A percentile compares a stretch with the other conserved stretches of the same genome.
Conservation (phyloP, 2,113 vertebrate species). For the Hystrix brachyura region DNA sequence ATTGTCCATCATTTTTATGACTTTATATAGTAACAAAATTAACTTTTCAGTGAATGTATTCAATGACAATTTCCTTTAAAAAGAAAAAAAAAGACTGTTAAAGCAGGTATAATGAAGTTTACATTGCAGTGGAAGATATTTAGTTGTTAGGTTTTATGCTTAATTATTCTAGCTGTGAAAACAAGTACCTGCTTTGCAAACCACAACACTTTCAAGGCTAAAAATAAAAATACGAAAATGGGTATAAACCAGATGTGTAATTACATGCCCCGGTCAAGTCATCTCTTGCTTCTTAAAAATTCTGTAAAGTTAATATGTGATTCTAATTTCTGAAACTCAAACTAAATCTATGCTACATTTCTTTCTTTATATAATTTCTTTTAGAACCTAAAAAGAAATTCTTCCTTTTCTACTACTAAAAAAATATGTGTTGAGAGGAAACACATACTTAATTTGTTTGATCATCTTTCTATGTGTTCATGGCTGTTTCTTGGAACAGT, state of each 20-base stretch:
- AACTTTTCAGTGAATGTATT: slow-evolving; percentile 45
- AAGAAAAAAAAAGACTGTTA: not conserved
- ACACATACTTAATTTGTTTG: not conserved
- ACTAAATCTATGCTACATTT: not conserved
- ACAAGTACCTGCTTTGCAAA: slow-evolving; percentile 67
- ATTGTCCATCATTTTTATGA: slow-evolving; percentile 33
- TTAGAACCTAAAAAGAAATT: not conserved
- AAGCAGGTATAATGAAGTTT: slow-evolving; percentile 5
- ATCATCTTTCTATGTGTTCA: not conserved
- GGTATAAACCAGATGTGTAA: slow-evolving; percentile 31
- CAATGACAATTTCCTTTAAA: not conserved
- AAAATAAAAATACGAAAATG: slow-evolving; percentile 46
- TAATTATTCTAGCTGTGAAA: slow-evolving; percentile 63
- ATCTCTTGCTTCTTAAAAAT: not conserved
- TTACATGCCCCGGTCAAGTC: not conserved
- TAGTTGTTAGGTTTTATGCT: slow-evolving; percentile 43
- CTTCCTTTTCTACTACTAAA: not conserved
- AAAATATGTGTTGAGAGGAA: not conserved
- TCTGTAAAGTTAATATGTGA: not conserved
- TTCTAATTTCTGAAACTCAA: slow-evolving; percentile 20
- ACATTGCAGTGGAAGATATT: slow-evolving; percentile 14
- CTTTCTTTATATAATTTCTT: slow-evolving; percentile 34
- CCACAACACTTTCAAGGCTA: slow-evolving; percentile 18
- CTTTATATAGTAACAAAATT: slow-evolving; percentile 16
- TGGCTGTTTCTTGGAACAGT: not conserved